Percentiles rank a stretch among this genome's conserved stretches.
Evolutionary conservation across 2,888 invertebrate species (phyloP).

Genomic region (Sylvicola fuscatus): DNA sequence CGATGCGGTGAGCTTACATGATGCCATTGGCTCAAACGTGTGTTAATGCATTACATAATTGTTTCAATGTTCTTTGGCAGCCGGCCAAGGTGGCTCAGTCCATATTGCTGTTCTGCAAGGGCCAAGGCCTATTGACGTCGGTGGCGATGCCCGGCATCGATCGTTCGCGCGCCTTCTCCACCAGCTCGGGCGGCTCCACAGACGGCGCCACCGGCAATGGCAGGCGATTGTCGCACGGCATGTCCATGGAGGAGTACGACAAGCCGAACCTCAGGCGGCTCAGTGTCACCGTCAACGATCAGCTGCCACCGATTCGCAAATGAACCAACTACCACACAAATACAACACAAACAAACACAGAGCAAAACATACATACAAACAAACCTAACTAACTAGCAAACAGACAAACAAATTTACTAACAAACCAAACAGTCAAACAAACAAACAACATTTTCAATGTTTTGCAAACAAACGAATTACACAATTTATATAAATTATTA

Average conservation of each 20-base stretch:
- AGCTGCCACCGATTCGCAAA: conserved; percentile 40
- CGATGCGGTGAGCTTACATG: conserved; percentile 63
- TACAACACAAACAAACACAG: conserved; percentile 3
- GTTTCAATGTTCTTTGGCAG: no score
- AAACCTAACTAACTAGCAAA: no score
- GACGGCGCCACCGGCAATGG: conserved; percentile 24
- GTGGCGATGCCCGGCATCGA: conserved; percentile 65
- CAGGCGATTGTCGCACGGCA: conserved; percentile 31
- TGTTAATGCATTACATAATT: no score
- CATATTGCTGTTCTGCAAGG: conserved; percentile 72
- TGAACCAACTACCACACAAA: conserved; percentile 9
- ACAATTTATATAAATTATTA: no score
- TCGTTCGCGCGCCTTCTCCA: conserved; percentile 35
- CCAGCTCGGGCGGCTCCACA: conserved; percentile 31
- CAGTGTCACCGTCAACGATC: conserved; percentile 33
- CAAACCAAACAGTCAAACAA: no score
- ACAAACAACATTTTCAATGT: no score
- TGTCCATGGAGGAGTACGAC: conserved; percentile 71
- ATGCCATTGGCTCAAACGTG: no score
- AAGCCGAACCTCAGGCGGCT: conserved; percentile 56
- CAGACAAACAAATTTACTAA: no score
- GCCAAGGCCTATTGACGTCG: conserved; percentile 63
- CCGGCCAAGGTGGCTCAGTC: conserved; percentile 74
- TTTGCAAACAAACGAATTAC: no score
- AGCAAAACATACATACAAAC: no score